phyloP scores from a whole-genome alignment of 2,797 vertebrate species.

The Manis crassicaudata region DNA sequence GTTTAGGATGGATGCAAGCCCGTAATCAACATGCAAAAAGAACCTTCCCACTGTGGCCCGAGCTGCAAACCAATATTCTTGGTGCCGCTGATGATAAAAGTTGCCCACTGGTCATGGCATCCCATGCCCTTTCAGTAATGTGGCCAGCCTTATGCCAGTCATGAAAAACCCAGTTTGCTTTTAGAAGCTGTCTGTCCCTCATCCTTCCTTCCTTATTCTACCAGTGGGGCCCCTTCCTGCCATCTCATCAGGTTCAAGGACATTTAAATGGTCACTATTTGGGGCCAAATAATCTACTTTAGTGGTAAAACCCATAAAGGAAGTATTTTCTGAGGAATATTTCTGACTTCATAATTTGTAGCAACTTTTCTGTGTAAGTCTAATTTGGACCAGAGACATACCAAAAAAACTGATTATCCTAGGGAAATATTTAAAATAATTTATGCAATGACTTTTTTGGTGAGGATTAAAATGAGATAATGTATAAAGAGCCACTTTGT shows the following conservation, averaged over 20 bases:
- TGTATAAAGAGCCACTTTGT: not conserved
- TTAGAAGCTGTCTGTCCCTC: not conserved
- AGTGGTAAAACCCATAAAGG: not conserved
- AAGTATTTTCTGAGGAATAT: not conserved
- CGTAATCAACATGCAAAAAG: not conserved
- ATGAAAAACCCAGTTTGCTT: not conserved
- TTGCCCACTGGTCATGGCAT: not conserved
- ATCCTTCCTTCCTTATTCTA: not conserved
- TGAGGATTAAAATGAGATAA: conserved; percentile 8
- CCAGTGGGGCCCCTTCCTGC: not conserved
- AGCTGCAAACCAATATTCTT: not conserved
- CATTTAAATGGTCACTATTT: not conserved
- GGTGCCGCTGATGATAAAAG: not conserved
- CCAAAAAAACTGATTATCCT: not conserved
- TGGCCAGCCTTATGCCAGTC: not conserved
- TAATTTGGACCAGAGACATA: not conserved
- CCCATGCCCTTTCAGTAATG: accelerated
- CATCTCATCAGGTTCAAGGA: not conserved
- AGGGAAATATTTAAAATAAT: conserved; percentile 2
- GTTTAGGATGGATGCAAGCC: not conserved
- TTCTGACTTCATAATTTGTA: not conserved
- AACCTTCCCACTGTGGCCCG: not conserved
- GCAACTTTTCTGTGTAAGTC: not conserved
- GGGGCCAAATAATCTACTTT: not conserved
- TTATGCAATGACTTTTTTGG: not conserved